phyloP scores from a whole-genome alignment of 2,888 invertebrate species.

The Caenorhabditis sinica region DNA sequence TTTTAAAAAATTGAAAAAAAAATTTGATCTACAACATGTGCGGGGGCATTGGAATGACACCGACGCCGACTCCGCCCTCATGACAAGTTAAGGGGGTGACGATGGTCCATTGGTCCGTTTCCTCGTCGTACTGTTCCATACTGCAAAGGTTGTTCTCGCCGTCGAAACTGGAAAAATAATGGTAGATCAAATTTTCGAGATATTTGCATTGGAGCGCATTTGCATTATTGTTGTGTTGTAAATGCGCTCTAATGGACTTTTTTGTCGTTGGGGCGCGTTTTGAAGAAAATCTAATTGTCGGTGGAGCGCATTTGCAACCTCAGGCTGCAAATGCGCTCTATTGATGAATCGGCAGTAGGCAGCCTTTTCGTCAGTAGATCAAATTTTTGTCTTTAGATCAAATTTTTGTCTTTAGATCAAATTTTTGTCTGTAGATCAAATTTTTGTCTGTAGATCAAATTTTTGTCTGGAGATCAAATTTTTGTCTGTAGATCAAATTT shows the following conservation, averaged over 20 bases:
- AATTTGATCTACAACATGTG: slow-evolving; percentile 46
- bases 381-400: no score
- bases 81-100: slow-evolving; percentile 87
- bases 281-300: not conserved
- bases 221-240: no score
- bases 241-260: no score
- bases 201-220: not conserved
- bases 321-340: slow-evolving; percentile 1
- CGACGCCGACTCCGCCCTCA: slow-evolving; percentile 93
- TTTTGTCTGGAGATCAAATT: no score
- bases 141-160: slow-evolving; percentile 91
- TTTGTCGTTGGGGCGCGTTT: no score
- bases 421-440: no score
- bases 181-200: not conserved
- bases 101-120: slow-evolving; percentile 84
- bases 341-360: no score
- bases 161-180: slow-evolving; percentile 76
- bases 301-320: not conserved
- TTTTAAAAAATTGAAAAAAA: not conserved
- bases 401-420: no score
- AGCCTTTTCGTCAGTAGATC: no score
- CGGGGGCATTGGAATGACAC: slow-evolving; percentile 87
- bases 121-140: slow-evolving; percentile 90
- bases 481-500: no score
- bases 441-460: no score